These are phyloP conservation scores for Trissonchulus sp. DNA, from an alignment of 2,888 invertebrate species.

Conservation along the genomic window DNA sequence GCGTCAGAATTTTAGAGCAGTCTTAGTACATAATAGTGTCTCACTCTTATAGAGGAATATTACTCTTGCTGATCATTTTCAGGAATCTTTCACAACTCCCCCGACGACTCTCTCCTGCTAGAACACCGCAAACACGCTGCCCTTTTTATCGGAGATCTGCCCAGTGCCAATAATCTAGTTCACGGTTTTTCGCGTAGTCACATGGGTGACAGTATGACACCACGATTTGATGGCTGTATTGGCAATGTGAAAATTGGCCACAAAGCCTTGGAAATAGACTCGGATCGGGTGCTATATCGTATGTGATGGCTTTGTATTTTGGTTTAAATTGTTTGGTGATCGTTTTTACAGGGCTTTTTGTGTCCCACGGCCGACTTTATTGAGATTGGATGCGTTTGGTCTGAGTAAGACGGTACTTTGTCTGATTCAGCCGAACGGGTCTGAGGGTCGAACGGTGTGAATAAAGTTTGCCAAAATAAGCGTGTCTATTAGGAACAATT, in stretches of 20 bases:
- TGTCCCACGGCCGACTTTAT: too few species aligned
- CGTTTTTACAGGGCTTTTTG: too few species aligned
- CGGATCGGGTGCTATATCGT: not conserved
- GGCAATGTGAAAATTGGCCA: not conserved
- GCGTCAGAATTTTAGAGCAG: too few species aligned
- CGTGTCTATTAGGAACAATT: too few species aligned
- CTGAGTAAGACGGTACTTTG: too few species aligned
- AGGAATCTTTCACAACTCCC: not conserved
- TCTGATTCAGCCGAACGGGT: too few species aligned
- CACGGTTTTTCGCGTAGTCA: not conserved
- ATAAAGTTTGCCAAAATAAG: too few species aligned
- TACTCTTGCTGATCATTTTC: not conserved
- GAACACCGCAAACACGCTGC: not conserved
- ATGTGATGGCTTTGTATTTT: not conserved
- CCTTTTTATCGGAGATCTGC: not conserved
- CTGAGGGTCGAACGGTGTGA: not conserved
- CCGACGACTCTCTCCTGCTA: not conserved
- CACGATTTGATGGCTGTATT: not conserved
- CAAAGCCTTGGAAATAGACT: not conserved
- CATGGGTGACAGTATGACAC: not conserved
- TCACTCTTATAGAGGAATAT: too few species aligned
- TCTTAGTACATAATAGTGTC: too few species aligned
- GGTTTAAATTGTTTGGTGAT: too few species aligned
- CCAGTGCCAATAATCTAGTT: not conserved
- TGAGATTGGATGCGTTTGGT: too few species aligned